Base-by-base conservation (phyloP, 37 sponge, comb jelly and placozoan genomes). In the Halisarca cf. caerulea region DNA sequence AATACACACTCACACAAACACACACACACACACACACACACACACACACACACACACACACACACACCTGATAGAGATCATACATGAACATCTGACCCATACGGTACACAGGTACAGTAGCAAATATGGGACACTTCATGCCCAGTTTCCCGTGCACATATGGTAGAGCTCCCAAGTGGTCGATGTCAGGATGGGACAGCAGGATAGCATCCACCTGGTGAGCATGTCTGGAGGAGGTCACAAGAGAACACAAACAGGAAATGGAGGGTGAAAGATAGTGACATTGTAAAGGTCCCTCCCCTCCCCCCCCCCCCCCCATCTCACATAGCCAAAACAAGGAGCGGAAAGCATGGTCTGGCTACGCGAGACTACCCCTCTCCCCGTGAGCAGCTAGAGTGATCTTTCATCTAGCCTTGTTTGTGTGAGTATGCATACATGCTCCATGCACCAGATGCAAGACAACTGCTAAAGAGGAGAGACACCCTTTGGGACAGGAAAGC, bases 1-100 rank as follows among this genome's bases (percentile, higher is more conserved):
- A 6, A 47, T 11, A 6, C 51, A 47, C 51, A 47, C 85, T 23
- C 75, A 41, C 71, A 23, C 55, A 32, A 53, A 28, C 54, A 59
- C 71, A 44, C 71, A 35, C 51, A 8, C 35, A 6, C 69, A 28
- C 69, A 34, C 69, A 28, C 69, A 28, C 69, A 28, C 30, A 23
- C 64, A 62, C 25, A 62, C 64, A 62, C 64, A 62, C 64, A 62
- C 25, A 27, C 30, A 62, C 30, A 62, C 2, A 21, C 33, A 51
- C 30, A 66, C 58, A 23, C 14, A 91, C 92, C 92, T 95, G 97
- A 71, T 95, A 96, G 57, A 94, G 82, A 59, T 99, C 99, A 64
- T 99, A 99, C 90, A 99, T 89, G 94, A 99, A 99, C 99, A 99
- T 99, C 85, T 99, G 97, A 0, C 99, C 99, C 99, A 99, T 99